Conservation (phyloP, 2,113 vertebrate species). For the Glaucidium brasilianum region DNA sequence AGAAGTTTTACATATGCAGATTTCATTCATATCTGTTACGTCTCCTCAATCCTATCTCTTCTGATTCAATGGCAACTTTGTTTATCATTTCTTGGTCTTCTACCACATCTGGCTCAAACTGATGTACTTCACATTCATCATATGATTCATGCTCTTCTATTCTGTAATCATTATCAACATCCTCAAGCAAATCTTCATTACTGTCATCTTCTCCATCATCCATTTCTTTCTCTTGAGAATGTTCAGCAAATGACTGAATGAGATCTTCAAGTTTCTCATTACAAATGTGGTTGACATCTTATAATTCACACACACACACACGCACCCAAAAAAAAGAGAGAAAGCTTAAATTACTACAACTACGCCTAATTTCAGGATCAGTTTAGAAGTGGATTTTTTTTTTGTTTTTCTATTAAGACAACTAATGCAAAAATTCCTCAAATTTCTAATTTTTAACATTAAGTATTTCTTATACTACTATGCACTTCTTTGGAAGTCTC, state of each 20-base stretch:
- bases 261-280: constrained; percentile 82
- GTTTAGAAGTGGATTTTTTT: neutral
- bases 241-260: constrained; percentile 77
- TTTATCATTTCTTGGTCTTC: constrained; percentile 42
- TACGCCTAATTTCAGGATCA: neutral
- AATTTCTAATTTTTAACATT: neutral
- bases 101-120: constrained; percentile 30
- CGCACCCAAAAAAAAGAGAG: neutral
- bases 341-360: neutral
- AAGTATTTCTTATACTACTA: neutral
- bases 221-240: constrained; percentile 30
- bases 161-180: neutral
- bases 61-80: neutral
- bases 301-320: neutral
- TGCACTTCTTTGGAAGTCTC: neutral
- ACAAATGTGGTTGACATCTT: constrained; percentile 68
- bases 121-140: constrained; percentile 25
- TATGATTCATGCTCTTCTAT: constrained; percentile 23
- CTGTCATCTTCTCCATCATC: neutral
- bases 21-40: constrained; percentile 79
- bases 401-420: neutral
- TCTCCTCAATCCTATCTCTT: constrained; percentile 70
- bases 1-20: neutral
- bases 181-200: constrained; percentile 6
- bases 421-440: neutral